Base-by-base conservation (phyloP, 35 echinoderm and acorn worm species). In the Diadema setosum region DNA sequence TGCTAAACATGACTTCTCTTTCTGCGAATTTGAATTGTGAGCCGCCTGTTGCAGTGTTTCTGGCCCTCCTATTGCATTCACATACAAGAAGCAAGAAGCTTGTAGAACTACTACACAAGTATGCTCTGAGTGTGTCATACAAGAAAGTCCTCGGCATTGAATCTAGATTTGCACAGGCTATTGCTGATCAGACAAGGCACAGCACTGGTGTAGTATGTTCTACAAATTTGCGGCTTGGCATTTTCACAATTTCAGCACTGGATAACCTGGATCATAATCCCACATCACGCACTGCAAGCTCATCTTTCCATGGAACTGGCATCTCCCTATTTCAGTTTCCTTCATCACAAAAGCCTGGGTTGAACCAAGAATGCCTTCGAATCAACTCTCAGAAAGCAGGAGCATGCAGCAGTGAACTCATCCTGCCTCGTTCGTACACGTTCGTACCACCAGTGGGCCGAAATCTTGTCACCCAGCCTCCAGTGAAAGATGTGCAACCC, bases 231-330 rank as follows among this genome's bases (percentile, higher is more conserved):
- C 31, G 40, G 33, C 0, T 5, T 12, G 36, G 64, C 18, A 35
- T 89, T 9, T 89, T 89, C 26, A 94, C 93, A 58, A 27, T 32
- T 67, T 33, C 41, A 25, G 93, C 81, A 3, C 5, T 85, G 46
- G 87, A 94, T 61, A 94, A 90, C 70, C 20, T 94, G 52, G 93
- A 90, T 69, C 82, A 94, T 42, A 81, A 81, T 74, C 87, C 82
- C 25, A 84, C 15, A 35, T 69, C 48, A 80, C 44, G 7, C 34
- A 88, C 86, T 87, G 39, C 89, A 44, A 40, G 46, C 18, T 45
- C 60, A 25, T 91, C 89, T 14, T 85, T 91, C 43, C 88, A 90
- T 69, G 88, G 80, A 43, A 84, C 88, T 42, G 88, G 88, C 41
- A 90, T 90, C 17, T 42, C 29, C 18, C 45, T 91, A 25, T 91